phyloP scores from a whole-genome alignment of 2,113 vertebrate species.

The Nyctereutes procyonoides region DNA sequence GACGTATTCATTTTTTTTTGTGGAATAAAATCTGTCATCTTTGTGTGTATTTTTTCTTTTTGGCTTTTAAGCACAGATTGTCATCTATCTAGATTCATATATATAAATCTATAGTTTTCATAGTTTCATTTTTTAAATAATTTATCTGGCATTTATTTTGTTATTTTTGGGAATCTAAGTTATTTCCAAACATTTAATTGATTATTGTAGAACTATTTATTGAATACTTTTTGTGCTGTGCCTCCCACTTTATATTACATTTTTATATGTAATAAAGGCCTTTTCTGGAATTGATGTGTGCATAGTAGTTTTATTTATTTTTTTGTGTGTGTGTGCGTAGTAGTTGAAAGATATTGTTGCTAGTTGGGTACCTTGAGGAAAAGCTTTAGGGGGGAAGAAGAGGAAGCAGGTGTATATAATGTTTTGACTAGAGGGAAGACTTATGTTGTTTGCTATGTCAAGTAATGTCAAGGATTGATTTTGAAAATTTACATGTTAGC shows the following conservation, averaged over 20 bases:
- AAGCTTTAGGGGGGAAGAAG: background rate
- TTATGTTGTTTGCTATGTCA: background rate
- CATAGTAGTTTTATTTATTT: background rate
- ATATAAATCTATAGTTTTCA: background rate
- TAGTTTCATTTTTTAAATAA: background rate
- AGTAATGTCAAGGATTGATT: background rate
- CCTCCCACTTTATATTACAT: background rate
- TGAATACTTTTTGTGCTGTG: background rate
- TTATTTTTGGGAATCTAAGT: background rate
- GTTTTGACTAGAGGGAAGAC: background rate
- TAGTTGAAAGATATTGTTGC: background rate
- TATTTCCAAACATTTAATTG: background rate
- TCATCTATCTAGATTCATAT: background rate
- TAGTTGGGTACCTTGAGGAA: background rate
- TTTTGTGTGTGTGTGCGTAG: background rate
- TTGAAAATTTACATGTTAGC: constrained; percentile 21
- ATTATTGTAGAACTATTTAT: background rate
- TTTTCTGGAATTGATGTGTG: background rate
- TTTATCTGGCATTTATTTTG: background rate
- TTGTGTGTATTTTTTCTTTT: background rate
- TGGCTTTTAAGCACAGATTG: background rate
- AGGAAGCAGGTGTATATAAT: background rate
- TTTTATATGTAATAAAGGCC: background rate
- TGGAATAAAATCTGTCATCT: background rate
- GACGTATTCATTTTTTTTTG: background rate